A percentile compares a stretch with the other conserved stretches of the same genome.
Evolutionary conservation across 2,888 invertebrate species (phyloP).

Genomic region (Ichneumoninae sp.): DNA sequence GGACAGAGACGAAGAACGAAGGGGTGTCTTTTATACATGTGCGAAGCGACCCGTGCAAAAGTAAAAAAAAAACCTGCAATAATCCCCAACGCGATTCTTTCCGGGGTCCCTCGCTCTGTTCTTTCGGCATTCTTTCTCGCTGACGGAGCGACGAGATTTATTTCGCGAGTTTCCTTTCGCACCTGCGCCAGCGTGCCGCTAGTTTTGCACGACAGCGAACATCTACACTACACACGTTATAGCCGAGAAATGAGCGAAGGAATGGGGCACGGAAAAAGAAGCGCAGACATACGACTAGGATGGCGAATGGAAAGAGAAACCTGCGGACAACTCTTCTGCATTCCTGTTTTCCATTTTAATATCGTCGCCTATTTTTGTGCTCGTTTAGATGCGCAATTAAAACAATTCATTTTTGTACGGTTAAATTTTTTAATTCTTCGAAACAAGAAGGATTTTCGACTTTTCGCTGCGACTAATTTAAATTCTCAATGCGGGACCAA

Average conservation of each 20-base stretch:
- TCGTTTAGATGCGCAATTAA: conserved; percentile 4
- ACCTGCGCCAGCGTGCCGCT: conserved; percentile 73
- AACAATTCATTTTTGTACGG: not conserved
- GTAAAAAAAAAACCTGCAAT: conserved; percentile 66
- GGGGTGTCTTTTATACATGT: conserved; percentile 29
- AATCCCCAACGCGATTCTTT: conserved; percentile 74
- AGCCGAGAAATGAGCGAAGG: conserved; percentile 44
- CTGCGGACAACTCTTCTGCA: conserved; percentile 32
- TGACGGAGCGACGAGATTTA: conserved; percentile 77
- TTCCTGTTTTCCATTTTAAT: conserved; percentile 40
- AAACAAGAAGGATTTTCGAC: not conserved
- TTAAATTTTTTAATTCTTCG: not conserved
- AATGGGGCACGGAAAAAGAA: conserved; percentile 28
- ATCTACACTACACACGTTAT: conserved; percentile 38
- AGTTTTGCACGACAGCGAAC: conserved; percentile 30
- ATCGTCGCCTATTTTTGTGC: conserved; percentile 27
- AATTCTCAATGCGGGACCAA: not conserved
- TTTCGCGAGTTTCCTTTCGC: conserved; percentile 77
- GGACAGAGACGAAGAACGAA: conserved; percentile 50
- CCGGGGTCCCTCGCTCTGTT: conserved; percentile 46
- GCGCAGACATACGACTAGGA: not conserved
- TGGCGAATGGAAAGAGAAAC: conserved; percentile 8
- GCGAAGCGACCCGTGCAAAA: not conserved
- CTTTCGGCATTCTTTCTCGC: conserved; percentile 66
- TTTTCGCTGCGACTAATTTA: not conserved